These are phyloP conservation scores for Leptinotarsa haldemani DNA, from an alignment of 2,888 invertebrate species.

Conservation along the genomic window DNA sequence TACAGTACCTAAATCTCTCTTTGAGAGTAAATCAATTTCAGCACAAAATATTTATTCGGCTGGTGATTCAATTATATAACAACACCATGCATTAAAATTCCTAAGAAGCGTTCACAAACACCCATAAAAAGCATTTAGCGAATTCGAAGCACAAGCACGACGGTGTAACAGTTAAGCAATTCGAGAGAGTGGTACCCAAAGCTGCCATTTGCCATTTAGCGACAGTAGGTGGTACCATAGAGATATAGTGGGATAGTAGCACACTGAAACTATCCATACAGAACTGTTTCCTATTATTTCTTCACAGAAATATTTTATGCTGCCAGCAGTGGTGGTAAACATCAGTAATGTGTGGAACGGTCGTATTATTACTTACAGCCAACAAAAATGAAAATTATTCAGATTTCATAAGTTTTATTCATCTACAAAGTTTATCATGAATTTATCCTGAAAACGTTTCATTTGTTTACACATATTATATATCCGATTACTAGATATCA, in stretches of 20 bases:
- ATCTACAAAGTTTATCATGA: too few species aligned
- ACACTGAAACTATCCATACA: neutral
- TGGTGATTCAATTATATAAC: neutral
- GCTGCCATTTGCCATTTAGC: constrained; percentile 36
- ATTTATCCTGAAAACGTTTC: too few species aligned
- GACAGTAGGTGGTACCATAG: constrained; percentile 40
- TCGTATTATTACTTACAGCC: too few species aligned
- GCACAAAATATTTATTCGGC: neutral
- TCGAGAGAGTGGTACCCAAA: constrained; percentile 32
- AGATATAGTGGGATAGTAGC: constrained; percentile 27
- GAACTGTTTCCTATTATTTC: neutral
- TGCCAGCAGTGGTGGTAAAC: too few species aligned
- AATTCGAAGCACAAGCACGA: neutral
- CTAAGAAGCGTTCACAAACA: neutral
- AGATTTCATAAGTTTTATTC: too few species aligned
- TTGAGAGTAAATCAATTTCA: too few species aligned
- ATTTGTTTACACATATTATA: too few species aligned
- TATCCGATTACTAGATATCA: too few species aligned
- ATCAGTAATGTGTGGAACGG: too few species aligned
- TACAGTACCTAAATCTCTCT: too few species aligned
- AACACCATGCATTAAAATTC: neutral
- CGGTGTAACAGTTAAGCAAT: constrained; percentile 3
- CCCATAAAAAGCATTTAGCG: neutral
- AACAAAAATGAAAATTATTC: too few species aligned
- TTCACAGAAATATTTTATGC: too few species aligned